Conservation (phyloP, 2,113 vertebrate species). For the Seriola rivoliana region DNA sequence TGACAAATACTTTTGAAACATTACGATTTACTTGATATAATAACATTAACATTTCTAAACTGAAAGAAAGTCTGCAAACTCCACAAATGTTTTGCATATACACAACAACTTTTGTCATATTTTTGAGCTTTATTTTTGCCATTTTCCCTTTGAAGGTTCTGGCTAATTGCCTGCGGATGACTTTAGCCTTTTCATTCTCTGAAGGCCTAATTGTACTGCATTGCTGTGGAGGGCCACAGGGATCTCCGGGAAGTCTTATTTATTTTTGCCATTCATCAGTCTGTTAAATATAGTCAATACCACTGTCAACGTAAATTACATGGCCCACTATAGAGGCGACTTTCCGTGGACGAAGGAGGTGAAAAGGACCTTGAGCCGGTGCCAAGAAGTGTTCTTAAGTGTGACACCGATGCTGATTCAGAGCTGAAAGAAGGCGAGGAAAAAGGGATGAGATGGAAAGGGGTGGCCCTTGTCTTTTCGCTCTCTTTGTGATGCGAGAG, state of each 20-base stretch:
- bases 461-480: constrained; percentile 54
- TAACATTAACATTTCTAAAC: constrained; percentile 2
- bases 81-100: constrained; percentile 8
- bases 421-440: constrained; percentile 56
- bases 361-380: constrained; percentile 60
- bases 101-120: constrained; percentile 19
- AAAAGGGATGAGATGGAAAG: constrained; percentile 60
- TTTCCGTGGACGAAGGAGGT: constrained; percentile 34
- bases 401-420: constrained; percentile 61
- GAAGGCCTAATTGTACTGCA: constrained; percentile 70
- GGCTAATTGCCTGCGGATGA: constrained; percentile 67
- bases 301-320: constrained; percentile 63
- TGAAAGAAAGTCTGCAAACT: not conserved
- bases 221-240: constrained; percentile 55
- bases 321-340: constrained; percentile 26
- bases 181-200: constrained; percentile 65
- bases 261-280: constrained; percentile 76
- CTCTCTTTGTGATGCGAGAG: constrained; percentile 42
- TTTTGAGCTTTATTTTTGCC: constrained; percentile 23
- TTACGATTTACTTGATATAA: constrained; percentile 17
- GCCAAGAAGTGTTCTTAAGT: constrained; percentile 61
- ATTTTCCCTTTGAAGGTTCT: constrained; percentile 60
- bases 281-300: constrained; percentile 75
- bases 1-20: constrained; percentile 15
- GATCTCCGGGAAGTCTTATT: constrained; percentile 70